Base-by-base conservation (phyloP, 2,113 vertebrate genomes). In the Hydrochoerus hydrochaeris region DNA sequence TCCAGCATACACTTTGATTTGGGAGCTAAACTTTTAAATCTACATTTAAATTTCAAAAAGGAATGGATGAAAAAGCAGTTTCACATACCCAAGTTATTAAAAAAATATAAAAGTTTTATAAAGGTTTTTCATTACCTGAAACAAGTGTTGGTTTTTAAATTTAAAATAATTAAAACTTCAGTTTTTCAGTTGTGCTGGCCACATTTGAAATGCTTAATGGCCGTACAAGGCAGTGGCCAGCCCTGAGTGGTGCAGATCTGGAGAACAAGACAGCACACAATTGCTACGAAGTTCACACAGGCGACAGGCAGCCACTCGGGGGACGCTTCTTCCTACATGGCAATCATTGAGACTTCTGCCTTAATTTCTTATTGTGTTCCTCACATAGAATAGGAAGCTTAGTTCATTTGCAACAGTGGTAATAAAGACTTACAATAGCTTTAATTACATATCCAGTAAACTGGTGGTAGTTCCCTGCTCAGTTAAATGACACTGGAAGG, bases 1-100 rank as follows among this genome's bases (percentile, higher is more conserved):
- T 32, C 62, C 58, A 86, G 0, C 62, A 20, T 0, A 38, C 10
- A 65, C 82, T 44, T 89, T 54, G 94, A 17, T 81, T 69, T 44
- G 49, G 83, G 77, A 69, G 38, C 32, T 94, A 75, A 54, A 57
- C 84, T 81, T 87, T 30, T 13, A 44, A 44, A 69, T 85, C 52
- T 88, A 4, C 58, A 49, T 88, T 71, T 81, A 77, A 44, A 96
- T 46, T 90, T 92, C 52, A 94, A 83, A 75, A 92, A 57, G 38
- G n/a, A 71, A 62, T 62, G 90, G 32, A 69, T 38, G 22, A 69
- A 90, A 91, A 77, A 57, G 54, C 19, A n/a, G n/a, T n/a, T n/a
- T n/a, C n/a, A n/a, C n/a, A n/a, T n/a, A 87, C 8, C 17, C 44
- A 82, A 44, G 17, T 75, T 91, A 90, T n/a, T 80, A 94, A 91